These are phyloP conservation scores for Paedocypris sp. DNA, from an alignment of 2,113 vertebrate genomes.

Conservation along the genomic window DNA sequence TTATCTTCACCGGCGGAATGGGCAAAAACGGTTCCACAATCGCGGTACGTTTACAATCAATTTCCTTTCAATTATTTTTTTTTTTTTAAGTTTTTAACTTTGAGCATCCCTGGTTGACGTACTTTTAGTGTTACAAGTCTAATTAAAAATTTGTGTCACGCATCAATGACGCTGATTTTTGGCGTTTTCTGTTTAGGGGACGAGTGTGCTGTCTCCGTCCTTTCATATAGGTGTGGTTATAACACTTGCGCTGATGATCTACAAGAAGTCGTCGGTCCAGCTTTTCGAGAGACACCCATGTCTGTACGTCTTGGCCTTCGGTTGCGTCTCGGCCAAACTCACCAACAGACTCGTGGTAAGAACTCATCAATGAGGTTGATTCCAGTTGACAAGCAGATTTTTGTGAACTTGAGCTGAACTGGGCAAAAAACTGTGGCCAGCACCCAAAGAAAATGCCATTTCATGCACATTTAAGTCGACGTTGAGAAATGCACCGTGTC, in stretches of 20 bases:
- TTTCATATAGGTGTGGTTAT: slow-evolving; percentile 77
- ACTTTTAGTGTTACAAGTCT: too few species aligned
- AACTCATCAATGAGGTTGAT: neutral
- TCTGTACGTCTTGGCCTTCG: slow-evolving; percentile 75
- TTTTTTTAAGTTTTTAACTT: too few species aligned
- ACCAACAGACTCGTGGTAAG: slow-evolving; percentile 85
- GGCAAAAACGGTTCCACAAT: slow-evolving; percentile 85
- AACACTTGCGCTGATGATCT: slow-evolving; percentile 69
- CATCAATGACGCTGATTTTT: neutral
- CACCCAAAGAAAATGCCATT: too few species aligned
- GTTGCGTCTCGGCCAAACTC: slow-evolving; percentile 79
- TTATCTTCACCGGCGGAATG: slow-evolving; percentile 80
- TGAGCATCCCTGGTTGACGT: too few species aligned
- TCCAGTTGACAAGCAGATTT: neutral
- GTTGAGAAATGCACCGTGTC: neutral
- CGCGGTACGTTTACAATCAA: slow-evolving; percentile 60
- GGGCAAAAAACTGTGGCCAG: neutral
- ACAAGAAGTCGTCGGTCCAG: slow-evolving; percentile 74
- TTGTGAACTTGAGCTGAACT: neutral
- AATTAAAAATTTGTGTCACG: neutral
- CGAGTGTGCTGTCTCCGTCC: slow-evolving; percentile 77
- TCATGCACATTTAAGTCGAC: neutral
- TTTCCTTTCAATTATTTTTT: too few species aligned
- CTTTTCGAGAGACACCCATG: slow-evolving; percentile 79
- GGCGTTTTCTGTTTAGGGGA: slow-evolving; percentile 59